Evolutionary conservation across 92 coral and sea anemone species (phyloP), one percentile per base, ranked within the genome.

Genomic region (Epizoanthus scotinus): DNA sequence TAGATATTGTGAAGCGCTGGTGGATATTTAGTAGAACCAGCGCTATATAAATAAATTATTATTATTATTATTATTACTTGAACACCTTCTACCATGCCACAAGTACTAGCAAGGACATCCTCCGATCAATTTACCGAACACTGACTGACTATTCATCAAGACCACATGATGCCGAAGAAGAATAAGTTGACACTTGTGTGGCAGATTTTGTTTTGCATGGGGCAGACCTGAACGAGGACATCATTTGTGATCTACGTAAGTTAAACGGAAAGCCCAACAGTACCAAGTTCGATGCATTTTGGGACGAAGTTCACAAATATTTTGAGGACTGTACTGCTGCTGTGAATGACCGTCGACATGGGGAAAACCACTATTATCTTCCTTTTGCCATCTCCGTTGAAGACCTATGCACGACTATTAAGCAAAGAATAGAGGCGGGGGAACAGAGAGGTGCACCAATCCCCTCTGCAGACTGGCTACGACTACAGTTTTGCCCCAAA

Each of bases 311-410:
- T 9, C 28, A 58, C 25, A 58, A 58, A 28, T 59, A 61, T 61
- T 72, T 72, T 72, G 79, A 72, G 34, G 67, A 72, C 34, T 44
- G 26, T 12, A 72, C 79, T n/a, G 40, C 59, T 19, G 79, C 61
- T 49, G 66, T 72, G 57, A 50, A 72, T 40, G 65, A 50, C 54
- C 26, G 79, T n/a, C 38, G 31, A 52, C 79, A 72, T 52, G 79
- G 79, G 15, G 59, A 72, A 28, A 61, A 61, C 34, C 66, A 52
- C 60, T 18, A 44, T 50, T 72, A 72, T 52, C 28, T 50, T 29
- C 79, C 79, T 18, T 50, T 42, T 50, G 65, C 79, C 57, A 49
- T 71, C 19, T 71, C 78, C 55, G 18, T 49, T 40, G 78, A 40
- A 38, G 78, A 71, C 65, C 78, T 71, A 26, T 6, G 53, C 21